Percentiles rank a stretch among this genome's conserved stretches.
These are phyloP conservation scores for Semnornis frantzii DNA, from an alignment of 2,113 vertebrate genomes.

Conservation along the genomic window DNA sequence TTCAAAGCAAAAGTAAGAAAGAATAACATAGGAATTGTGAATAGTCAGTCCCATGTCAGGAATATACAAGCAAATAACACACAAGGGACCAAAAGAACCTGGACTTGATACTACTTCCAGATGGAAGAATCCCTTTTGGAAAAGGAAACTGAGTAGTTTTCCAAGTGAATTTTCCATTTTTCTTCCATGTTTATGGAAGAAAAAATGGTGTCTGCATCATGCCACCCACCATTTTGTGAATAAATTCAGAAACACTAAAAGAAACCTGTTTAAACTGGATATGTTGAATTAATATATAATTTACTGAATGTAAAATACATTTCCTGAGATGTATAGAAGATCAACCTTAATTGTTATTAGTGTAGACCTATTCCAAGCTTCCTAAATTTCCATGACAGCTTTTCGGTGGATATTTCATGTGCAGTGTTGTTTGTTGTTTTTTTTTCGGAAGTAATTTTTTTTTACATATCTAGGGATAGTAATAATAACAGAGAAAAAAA, in stretches of 20 bases:
- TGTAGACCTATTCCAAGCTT: not conserved
- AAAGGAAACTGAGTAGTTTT: not conserved
- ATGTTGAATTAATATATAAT: not conserved
- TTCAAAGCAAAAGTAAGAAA: not conserved
- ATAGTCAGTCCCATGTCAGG: not conserved
- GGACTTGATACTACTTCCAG: not conserved
- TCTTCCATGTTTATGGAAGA: not conserved
- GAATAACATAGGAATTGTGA: not conserved
- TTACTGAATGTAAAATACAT: not conserved
- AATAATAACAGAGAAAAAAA: not conserved
- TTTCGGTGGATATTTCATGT: not conserved
- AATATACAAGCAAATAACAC: not conserved
- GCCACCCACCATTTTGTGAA: not conserved
- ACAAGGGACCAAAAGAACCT: not conserved
- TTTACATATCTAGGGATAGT: not conserved
- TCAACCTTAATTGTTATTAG: not conserved
- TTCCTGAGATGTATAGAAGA: not conserved
- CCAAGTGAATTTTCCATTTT: not conserved
- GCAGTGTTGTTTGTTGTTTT: not conserved
- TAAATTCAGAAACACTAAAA: not conserved
- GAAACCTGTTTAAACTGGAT: not conserved
- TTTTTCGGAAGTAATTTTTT: not conserved
- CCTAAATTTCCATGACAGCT: not conserved
- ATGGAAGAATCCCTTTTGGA: not conserved
- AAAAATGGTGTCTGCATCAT: not conserved